phyloP scores from a whole-genome alignment of 2,113 vertebrate genomes.

The Rhadina sibilatrix region DNA sequence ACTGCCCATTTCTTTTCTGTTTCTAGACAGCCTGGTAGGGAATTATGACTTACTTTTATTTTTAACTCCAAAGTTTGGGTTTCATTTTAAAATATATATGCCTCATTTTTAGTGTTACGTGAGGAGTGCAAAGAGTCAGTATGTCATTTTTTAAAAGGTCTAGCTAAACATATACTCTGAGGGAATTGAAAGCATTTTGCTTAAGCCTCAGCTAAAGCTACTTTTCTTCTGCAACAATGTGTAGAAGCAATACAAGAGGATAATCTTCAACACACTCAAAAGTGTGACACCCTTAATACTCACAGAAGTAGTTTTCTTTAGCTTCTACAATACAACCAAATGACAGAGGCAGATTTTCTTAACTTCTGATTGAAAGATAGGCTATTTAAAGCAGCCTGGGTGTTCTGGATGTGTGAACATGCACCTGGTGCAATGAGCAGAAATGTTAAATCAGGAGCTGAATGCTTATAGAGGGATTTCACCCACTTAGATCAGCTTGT shows the following conservation, averaged over 20 bases:
- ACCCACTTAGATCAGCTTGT: conserved; percentile 31
- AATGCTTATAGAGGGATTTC: conserved; percentile 24
- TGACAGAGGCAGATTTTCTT: neutral
- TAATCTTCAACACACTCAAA: neutral
- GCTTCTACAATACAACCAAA: neutral
- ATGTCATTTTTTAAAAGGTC: neutral
- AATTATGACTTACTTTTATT: neutral
- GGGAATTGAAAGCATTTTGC: neutral
- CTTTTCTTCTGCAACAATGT: neutral
- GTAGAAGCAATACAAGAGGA: neutral
- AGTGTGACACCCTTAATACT: neutral
- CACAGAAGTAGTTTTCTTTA: neutral
- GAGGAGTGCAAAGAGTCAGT: neutral
- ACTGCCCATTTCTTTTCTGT: neutral
- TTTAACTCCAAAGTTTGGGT: neutral
- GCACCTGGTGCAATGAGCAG: conserved; percentile 13
- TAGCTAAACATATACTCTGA: neutral
- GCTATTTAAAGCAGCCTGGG: neutral
- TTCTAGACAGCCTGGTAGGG: neutral
- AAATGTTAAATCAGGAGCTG: conserved; percentile 9
- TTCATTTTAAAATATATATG: neutral
- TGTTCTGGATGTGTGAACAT: neutral
- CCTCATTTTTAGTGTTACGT: neutral
- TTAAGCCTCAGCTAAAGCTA: neutral
- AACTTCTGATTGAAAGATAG: conserved; percentile 19